These are phyloP conservation scores for Orthosia cruda DNA, from an alignment of 2,888 invertebrate species.

Conservation along the genomic window DNA sequence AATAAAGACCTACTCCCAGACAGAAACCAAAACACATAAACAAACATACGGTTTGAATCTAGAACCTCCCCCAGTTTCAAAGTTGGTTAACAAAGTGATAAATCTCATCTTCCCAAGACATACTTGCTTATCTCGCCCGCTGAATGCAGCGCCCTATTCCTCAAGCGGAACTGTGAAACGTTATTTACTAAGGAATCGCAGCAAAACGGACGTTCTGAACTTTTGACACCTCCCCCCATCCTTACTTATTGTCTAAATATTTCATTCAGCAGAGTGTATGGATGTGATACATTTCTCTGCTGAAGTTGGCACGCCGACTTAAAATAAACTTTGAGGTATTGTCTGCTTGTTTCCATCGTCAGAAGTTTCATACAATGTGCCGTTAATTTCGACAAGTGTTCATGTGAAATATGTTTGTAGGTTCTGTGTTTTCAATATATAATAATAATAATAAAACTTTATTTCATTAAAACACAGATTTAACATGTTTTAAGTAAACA, in stretches of 20 bases:
- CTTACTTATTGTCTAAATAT: conserved; percentile 72
- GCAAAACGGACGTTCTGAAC: conserved; percentile 61
- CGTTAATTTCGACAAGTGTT: conserved; percentile 61
- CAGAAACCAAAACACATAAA: no score
- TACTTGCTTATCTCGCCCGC: conserved; percentile 30
- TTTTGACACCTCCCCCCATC: conserved; percentile 66
- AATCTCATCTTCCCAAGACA: conserved; percentile 26
- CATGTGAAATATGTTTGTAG: conserved; percentile 46
- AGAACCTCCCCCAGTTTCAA: no score
- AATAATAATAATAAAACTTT: no score
- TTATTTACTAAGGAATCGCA: conserved; percentile 70
- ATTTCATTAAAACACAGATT: no score
- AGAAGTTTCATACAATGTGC: conserved; percentile 60
- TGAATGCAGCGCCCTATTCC: conserved; percentile 38
- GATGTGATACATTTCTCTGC: conserved; percentile 68
- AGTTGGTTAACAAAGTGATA: conserved; percentile 27
- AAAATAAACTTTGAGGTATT: no score
- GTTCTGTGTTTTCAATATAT: background rate
- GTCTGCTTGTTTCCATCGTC: conserved; percentile 51
- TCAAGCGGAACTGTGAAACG: conserved; percentile 59
- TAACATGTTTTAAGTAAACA: no score
- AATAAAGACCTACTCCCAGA: no score
- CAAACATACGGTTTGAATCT: no score
- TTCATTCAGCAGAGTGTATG: conserved; percentile 70
- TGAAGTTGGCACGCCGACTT: conserved; percentile 67